Conservation (phyloP, 2,113 vertebrate genomes). For the Solenodon paradoxus region DNA sequence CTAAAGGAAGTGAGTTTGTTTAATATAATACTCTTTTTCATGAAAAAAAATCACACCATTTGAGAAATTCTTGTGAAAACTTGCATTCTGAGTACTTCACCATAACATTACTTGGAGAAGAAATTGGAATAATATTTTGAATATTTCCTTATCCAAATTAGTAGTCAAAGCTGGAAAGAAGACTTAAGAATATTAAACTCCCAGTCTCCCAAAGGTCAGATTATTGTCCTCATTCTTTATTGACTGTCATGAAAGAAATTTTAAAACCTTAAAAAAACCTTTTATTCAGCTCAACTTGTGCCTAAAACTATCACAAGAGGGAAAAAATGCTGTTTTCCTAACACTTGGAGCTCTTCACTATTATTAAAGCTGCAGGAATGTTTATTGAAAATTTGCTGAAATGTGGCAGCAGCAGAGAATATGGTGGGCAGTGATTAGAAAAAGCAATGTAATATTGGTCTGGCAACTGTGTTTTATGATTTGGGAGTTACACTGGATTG, state of each 20-base stretch:
- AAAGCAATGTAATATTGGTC: background rate
- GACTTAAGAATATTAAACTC: background rate
- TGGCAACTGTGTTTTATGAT: background rate
- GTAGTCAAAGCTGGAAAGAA: background rate
- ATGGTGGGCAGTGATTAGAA: background rate
- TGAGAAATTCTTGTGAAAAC: slow-evolving; percentile 25
- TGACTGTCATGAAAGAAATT: background rate
- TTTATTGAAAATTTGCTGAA: background rate
- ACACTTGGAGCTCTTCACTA: background rate
- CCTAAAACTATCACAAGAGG: background rate
- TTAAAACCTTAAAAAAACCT: too few relatives aligned
- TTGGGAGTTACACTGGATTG: background rate
- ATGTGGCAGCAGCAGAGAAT: background rate
- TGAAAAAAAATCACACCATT: background rate
- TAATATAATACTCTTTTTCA: background rate
- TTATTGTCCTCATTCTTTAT: background rate
- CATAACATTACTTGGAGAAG: slow-evolving; percentile 10
- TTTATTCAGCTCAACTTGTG: background rate
- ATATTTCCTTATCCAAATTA: slow-evolving; percentile 18
- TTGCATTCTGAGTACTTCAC: slow-evolving; percentile 6
- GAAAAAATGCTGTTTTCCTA: background rate
- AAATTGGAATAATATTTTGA: slow-evolving; percentile 20
- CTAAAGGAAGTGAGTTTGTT: background rate
- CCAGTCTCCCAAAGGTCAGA: background rate
- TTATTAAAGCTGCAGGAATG: background rate